Evolutionary conservation across 2,888 invertebrate genomes (phyloP), one percentile per base, ranked within the genome.

Genomic region (Anodontia alba): DNA sequence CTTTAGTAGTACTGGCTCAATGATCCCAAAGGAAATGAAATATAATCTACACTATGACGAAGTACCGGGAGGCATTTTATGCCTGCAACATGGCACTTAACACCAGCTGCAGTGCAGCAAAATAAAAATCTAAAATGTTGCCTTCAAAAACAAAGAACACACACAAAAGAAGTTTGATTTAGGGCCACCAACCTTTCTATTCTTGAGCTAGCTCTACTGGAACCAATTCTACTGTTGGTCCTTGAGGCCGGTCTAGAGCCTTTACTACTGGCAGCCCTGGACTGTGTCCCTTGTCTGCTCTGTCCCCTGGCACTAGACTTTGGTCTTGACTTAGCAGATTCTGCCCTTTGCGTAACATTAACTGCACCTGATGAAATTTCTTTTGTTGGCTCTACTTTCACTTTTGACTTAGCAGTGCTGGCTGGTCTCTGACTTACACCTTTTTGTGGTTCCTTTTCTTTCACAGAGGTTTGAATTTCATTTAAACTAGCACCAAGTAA

Each of bases 221-320:
- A 89, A 31, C 80, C 78, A 7, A 88, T 84, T 51, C 90, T 83
- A 73, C 90, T 90, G n/a, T 78, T 81, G 20, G 90, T 80, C 42
- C 90, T 86, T 42, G 90, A 91, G 23, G 71, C 68, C 66, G 90
- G 88, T 36, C 90, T 71, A 36, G 89, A 87, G 49, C 78, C 77
- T 33, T 81, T 77, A 36, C 86, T 71, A 49, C 80, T 80, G 10
- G 54, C 71, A 73, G 76, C 66, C 46, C 69, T 73, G 43, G 78
- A 83, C 46, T 83, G 80, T 62, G 71, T 23, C 36, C 74, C 78
- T 36, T 81, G 81, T 54, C 72, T 66, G 72, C 73, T 77, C 43
- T 80, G 51, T 20, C 78, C 68, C 38, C 76, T 75, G 5, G 46
- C 67, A 43, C 73, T 73, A 36, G 62, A 62, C 31, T 62, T 62